These are phyloP conservation scores for Brachionus rotundiformis DNA, from an alignment of 1,140 invertebrate genomes.

Conservation along the genomic window DNA sequence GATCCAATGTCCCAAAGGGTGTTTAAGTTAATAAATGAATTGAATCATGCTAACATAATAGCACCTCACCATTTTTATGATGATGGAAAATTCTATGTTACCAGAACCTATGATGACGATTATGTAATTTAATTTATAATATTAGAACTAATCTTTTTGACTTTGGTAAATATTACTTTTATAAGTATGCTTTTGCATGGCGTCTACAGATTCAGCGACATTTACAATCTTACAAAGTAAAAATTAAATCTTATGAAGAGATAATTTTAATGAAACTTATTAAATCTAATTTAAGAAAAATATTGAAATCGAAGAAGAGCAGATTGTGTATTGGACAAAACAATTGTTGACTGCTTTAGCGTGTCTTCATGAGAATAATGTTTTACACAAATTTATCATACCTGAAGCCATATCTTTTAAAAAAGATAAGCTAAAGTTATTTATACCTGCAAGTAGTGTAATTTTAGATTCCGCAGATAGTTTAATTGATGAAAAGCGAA, in stretches of 20 bases:
- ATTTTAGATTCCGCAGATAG: conserved; percentile 5
- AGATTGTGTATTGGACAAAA: conserved; percentile 43
- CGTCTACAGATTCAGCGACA: conserved; percentile 46
- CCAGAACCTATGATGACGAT: conserved; percentile 44
- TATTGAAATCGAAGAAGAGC: conserved; percentile 49
- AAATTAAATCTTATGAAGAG: too few species aligned
- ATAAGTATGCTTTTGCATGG: conserved; percentile 50
- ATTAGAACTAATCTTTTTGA: background rate
- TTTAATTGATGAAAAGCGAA: background rate
- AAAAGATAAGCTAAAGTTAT: conserved; percentile 31
- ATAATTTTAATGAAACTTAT: background rate
- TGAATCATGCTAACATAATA: conserved; percentile 46
- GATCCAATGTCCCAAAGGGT: conserved; percentile 38
- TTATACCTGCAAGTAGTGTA: conserved; percentile 37
- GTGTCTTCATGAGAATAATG: conserved; percentile 35
- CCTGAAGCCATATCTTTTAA: conserved; percentile 40
- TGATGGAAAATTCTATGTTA: conserved; percentile 27
- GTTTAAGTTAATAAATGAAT: conserved; percentile 37
- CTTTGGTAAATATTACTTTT: too few species aligned
- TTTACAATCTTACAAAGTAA: conserved; percentile 36
- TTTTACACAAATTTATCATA: conserved; percentile 46
- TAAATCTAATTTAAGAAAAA: background rate
- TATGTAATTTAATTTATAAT: background rate
- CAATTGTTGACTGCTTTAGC: conserved; percentile 20
- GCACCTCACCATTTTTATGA: conserved; percentile 26